Evolutionary conservation across 2,797 vertebrate species (phyloP).

Genomic region (Phataginus tetradactyla): DNA sequence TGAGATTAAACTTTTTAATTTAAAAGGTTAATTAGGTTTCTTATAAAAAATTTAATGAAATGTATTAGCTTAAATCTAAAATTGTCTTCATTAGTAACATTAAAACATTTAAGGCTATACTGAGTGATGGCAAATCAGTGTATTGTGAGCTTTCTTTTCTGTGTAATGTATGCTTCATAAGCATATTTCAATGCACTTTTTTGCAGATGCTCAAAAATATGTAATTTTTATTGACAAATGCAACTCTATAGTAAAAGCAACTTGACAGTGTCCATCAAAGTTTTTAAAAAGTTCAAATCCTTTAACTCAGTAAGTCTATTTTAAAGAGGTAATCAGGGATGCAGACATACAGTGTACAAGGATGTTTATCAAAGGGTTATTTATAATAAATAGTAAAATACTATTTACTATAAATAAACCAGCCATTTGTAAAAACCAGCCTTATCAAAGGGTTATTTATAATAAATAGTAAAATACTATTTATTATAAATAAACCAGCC

Average conservation of each 20-base stretch:
- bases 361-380: neutral
- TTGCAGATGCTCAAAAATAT: neutral
- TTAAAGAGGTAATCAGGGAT: neutral
- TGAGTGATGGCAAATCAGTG: neutral
- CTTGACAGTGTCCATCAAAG: neutral
- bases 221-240: neutral
- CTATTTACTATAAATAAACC: too few relatives aligned
- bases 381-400: neutral
- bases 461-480: neutral
- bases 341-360: neutral
- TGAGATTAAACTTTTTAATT: neutral
- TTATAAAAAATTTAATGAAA: neutral
- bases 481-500: too few relatives aligned
- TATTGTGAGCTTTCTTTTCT: neutral
- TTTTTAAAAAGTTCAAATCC: neutral
- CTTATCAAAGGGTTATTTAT: neutral
- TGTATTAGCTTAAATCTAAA: neutral
- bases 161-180: neutral
- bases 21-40: neutral
- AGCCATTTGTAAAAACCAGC: neutral
- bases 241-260: constrained; percentile 1
- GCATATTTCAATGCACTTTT: neutral
- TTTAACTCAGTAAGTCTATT: neutral
- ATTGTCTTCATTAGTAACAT: neutral
- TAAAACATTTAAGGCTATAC: neutral